A percentile compares a stretch with the other conserved stretches of the same genome.
Evolutionary conservation across 1,140 invertebrate genomes (phyloP).

Genomic region (Vanessa atalanta): DNA sequence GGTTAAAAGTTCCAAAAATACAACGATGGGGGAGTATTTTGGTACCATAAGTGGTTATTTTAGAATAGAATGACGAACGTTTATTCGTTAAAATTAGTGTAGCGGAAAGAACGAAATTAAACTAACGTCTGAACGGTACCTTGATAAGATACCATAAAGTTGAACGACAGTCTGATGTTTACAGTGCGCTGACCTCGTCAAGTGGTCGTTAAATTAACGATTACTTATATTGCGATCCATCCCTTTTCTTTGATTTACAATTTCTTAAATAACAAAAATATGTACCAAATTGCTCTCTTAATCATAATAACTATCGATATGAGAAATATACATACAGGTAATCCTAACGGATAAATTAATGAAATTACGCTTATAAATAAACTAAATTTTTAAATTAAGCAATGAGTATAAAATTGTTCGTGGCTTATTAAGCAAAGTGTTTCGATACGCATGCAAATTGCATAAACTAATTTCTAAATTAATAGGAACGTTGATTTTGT

Average conservation of each 20-base stretch:
- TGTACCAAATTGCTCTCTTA: too few relatives aligned
- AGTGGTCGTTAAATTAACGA: conserved; percentile 58
- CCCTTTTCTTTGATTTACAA: conserved; percentile 38
- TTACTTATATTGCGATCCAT: conserved; percentile 40
- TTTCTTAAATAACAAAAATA: neutral
- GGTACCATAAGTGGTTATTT: conserved; percentile 25
- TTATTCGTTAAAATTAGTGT: conserved; percentile 36
- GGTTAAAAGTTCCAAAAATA: conserved; percentile 46
- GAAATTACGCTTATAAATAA: neutral
- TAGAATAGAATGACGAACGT: conserved; percentile 10
- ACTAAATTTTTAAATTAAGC: neutral
- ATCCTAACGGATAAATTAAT: neutral
- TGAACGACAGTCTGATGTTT: conserved; percentile 54
- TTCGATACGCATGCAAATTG: conserved; percentile 6
- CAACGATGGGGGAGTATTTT: conserved; percentile 28
- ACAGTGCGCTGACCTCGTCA: conserved; percentile 61
- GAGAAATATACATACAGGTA: too few relatives aligned
- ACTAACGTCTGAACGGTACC: conserved; percentile 59
- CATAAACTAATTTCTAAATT: conserved; percentile 6
- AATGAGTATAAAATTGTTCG: neutral
- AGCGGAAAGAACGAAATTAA: conserved; percentile 58
- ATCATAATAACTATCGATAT: too few relatives aligned
- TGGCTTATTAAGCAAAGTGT: neutral
- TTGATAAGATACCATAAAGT: conserved; percentile 70
- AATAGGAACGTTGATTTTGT: neutral